Base-by-base conservation (phyloP, 1,140 invertebrate genomes). In the Anastrepha obliqua region DNA sequence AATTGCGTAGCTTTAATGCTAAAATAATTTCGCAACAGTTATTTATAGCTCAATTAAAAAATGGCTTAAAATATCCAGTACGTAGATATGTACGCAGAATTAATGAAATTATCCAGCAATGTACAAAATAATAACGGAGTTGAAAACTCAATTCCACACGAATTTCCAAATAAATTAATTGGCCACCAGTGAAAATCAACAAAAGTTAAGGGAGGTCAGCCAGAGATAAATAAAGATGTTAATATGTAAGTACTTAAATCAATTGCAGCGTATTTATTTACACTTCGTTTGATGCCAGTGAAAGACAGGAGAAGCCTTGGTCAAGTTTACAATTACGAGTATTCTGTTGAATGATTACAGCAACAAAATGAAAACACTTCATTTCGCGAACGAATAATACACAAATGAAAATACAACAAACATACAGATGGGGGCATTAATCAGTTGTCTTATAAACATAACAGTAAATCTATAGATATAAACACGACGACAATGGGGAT, bases 191-290 rank as follows among this genome's bases (percentile, higher is more conserved):
- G 47, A 67, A 39, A 51, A 9, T 8, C 44, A 15, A 2, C 47
- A 51, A 2, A 9, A 81, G 44, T 81, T 81, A 81, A 58, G 15
- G 9, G 17, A 81, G 74, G 74, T 81, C 51, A 81, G 51, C 20
- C 51, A 81, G 15, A 42, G 0, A 81, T 58, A 55, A 81, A 81
- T 81, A 51, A 81, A 81, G 47, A 51, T 58, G 6, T 81, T n/a
- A 20, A 81, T 13, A 58, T 58, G 47, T 9, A 81, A 81, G 47
- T 81, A n/a, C 44, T 81, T 81, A 81, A 81, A 81, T 81, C 74
- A 81, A 81, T 55, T 8, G 6, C 44, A 81, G 17, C 2, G 20
- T 81, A 55, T 81, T 81, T 81, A 55, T 81, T 81, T 81, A 29
- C 39, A 44, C 74, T 81, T 81, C 74, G 44, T 55, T 29, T 81